phyloP scores from a whole-genome alignment of 2,113 vertebrate genomes.

The Ctenodactylus gundi region DNA sequence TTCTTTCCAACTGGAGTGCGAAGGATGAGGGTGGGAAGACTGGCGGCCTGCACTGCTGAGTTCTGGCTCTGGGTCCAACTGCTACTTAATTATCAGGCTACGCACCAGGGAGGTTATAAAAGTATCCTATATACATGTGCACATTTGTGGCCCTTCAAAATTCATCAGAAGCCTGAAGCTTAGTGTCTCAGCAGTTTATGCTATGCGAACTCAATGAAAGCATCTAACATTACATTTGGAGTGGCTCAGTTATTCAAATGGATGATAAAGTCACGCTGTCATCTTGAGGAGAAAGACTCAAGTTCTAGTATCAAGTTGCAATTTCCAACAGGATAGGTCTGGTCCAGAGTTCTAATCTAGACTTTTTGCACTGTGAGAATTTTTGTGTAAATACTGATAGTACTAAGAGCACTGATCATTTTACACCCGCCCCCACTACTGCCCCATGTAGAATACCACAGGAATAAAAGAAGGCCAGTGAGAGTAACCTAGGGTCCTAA shows the following conservation, averaged over 20 bases:
- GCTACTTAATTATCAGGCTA: background rate
- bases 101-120: background rate
- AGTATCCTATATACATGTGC: background rate
- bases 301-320: background rate
- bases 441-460: background rate
- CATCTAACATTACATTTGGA: background rate
- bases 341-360: background rate
- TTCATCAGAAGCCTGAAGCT: slow-evolving; percentile 5
- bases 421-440: background rate
- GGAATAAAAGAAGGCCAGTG: accelerated
- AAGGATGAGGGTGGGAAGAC: background rate
- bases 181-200: slow-evolving; percentile 46
- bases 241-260: slow-evolving; percentile 60
- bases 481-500: background rate
- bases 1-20: background rate
- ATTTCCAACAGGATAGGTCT: background rate
- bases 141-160: background rate
- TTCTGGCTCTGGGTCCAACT: background rate
- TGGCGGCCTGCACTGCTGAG: accelerated
- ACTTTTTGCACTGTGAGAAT: background rate
- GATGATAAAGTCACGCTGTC: background rate
- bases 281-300: background rate
- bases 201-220: slow-evolving; percentile 11
- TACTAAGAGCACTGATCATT: too few relatives aligned
- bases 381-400: background rate